These are phyloP conservation scores for Siniperca undulata DNA, from an alignment of 2,797 vertebrate species.

Conservation along the genomic window DNA sequence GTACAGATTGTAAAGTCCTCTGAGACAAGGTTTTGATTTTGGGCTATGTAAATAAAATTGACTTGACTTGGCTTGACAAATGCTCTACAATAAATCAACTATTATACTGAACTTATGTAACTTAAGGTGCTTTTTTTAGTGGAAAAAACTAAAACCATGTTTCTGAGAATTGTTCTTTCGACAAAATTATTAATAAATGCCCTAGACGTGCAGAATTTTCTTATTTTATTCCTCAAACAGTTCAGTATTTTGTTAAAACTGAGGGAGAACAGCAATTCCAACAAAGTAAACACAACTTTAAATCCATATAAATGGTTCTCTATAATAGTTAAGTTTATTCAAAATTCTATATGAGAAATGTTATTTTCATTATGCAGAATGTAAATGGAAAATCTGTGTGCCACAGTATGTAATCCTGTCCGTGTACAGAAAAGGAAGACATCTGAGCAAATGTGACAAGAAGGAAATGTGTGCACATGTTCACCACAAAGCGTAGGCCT, in stretches of 20 bases:
- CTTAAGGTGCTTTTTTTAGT: neutral
- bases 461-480: constrained; percentile 50
- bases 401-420: neutral
- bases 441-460: constrained; percentile 8
- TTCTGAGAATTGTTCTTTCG: neutral
- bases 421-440: neutral
- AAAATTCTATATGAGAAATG: neutral
- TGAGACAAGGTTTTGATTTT: too few species aligned
- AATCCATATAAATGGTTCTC: neutral
- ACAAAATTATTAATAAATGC: neutral
- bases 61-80: neutral
- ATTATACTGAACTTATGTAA: neutral
- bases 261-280: neutral
- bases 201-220: neutral
- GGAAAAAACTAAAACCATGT: neutral
- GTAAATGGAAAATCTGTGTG: neutral
- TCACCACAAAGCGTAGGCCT: neutral
- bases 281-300: neutral
- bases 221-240: neutral
- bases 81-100: neutral
- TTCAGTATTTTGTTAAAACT: neutral
- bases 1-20: neutral
- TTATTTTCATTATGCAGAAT: neutral
- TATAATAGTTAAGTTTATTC: neutral
- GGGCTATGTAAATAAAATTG: neutral